phyloP scores from a whole-genome alignment of 64 coral and sea anemone species.

The Cladopsammia gracilis region DNA sequence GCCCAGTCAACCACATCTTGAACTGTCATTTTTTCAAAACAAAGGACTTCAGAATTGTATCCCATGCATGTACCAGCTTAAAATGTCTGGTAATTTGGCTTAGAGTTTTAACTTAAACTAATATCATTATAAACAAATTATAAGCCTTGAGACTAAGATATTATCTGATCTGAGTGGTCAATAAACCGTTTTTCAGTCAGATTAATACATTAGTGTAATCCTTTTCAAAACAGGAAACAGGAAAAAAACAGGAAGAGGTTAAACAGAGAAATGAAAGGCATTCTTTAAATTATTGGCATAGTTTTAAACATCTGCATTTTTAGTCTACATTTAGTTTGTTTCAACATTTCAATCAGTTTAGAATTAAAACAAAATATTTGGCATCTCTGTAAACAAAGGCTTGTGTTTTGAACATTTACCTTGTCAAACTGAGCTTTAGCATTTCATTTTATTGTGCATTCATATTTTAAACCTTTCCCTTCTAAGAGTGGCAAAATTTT shows the following conservation, averaged over 20 bases:
- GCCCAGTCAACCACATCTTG: too few species aligned
- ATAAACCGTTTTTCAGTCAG: neutral
- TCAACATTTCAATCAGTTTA: neutral
- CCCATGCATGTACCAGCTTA: too few species aligned
- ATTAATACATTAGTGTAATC: neutral
- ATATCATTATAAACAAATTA: neutral
- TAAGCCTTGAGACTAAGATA: neutral
- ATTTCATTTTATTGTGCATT: neutral
- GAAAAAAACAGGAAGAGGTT: neutral
- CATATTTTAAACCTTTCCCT: neutral
- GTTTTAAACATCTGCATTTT: slow-evolving; percentile 64
- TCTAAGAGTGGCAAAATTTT: neutral
- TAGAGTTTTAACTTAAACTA: neutral
- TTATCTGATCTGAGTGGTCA: neutral
- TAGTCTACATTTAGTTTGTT: neutral
- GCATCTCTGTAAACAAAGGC: slow-evolving; percentile 8
- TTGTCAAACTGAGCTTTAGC: neutral
- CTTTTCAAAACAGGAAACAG: slow-evolving; percentile 5
- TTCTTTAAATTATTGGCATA: slow-evolving; percentile 85
- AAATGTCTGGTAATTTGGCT: too few species aligned
- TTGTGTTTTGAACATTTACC: slow-evolving; percentile 9
- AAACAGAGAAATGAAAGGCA: neutral
- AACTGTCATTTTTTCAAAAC: too few species aligned
- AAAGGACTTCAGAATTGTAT: too few species aligned
- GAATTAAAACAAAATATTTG: neutral